A percentile compares a stretch with the other conserved stretches of the same genome.
Conservation (phyloP, 92 coral and sea anemone genomes). For the Isaurus tuberculatus region DNA sequence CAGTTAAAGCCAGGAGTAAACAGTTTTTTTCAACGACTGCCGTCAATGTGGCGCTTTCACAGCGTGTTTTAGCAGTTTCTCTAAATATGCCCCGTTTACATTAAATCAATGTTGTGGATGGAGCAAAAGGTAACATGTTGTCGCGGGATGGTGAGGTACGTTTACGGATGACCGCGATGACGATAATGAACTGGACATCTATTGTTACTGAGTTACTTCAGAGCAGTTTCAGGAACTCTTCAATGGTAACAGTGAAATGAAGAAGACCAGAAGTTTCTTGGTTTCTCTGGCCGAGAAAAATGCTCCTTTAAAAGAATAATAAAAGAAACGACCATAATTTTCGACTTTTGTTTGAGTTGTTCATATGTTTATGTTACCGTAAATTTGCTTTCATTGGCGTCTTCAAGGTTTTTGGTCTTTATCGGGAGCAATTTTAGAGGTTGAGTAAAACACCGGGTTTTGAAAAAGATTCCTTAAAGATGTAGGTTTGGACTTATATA, state of each 20-base stretch:
- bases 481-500: not conserved
- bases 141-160: not conserved
- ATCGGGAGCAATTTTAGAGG: not conserved
- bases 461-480: not conserved
- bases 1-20: too few species aligned
- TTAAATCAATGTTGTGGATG: not conserved
- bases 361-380: too few species aligned
- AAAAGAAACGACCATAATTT: not conserved
- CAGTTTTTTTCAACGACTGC: too few species aligned
- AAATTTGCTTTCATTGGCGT: not conserved
- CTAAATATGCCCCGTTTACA: too few species aligned
- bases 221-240: slow-evolving; percentile 8
- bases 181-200: not conserved
- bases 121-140: not conserved
- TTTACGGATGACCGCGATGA: not conserved
- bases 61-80: too few species aligned
- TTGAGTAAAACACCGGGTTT: not conserved
- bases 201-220: not conserved
- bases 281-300: slow-evolving; percentile 5
- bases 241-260: not conserved
- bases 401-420: not conserved
- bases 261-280: not conserved
- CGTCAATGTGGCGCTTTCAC: too few species aligned
- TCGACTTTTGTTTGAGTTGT: not conserved
- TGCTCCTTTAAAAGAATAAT: slow-evolving; percentile 65